These are phyloP conservation scores for Bubalus kerabau DNA, from an alignment of 2,113 vertebrate species.

Conservation along the genomic window DNA sequence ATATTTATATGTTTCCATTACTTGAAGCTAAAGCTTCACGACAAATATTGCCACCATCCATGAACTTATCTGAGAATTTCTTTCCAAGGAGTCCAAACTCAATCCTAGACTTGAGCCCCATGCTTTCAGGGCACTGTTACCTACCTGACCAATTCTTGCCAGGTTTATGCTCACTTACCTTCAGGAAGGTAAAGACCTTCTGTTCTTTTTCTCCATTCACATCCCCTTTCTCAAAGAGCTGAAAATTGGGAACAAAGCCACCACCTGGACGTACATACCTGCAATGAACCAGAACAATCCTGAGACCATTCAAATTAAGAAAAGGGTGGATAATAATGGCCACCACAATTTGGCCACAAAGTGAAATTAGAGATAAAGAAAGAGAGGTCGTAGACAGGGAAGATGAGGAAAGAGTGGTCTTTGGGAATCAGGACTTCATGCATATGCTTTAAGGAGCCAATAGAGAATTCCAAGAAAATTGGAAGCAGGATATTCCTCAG, in stretches of 20 bases:
- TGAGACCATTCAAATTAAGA: background rate
- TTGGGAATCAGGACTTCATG: background rate
- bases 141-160: background rate
- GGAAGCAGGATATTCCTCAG: background rate
- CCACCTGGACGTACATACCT: slow-evolving; percentile 92
- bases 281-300: background rate
- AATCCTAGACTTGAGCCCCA: background rate
- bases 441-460: background rate
- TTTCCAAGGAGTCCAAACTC: background rate
- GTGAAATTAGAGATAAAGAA: background rate
- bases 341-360: background rate
- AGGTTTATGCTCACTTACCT: slow-evolving; percentile 79
- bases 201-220: slow-evolving; percentile 92
- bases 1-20: background rate
- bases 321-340: background rate
- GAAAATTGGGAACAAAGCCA: slow-evolving; percentile 93
- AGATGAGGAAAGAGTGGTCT: background rate
- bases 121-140: background rate
- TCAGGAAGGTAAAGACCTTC: slow-evolving; percentile 90
- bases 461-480: background rate
- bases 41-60: background rate
- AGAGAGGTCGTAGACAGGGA: background rate
- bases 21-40: background rate
- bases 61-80: background rate
- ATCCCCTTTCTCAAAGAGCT: slow-evolving; percentile 90